Evolutionary conservation across 1,140 invertebrate species (phyloP), one percentile per base, ranked within the genome.

Genomic region (Brachionus plicatilis): DNA sequence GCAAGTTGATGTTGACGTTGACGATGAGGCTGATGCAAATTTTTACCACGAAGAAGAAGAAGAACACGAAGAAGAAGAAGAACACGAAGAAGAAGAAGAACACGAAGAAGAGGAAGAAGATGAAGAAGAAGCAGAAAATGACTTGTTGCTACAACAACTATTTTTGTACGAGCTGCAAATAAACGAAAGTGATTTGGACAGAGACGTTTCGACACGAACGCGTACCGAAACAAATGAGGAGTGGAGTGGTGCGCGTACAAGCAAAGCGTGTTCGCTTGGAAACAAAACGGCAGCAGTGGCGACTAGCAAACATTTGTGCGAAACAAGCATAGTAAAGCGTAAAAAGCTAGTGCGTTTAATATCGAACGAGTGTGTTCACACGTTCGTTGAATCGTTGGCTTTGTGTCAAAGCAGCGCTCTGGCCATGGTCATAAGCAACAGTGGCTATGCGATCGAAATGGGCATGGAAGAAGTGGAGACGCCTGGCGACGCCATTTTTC

Each of bases 161-260:
- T 82, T 82, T 68, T 41, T 68, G n/a, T 82, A 60, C 41, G 79
- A 82, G 45, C 43, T 65, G 43, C 79, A 82, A 65, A 60, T 80
- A 65, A 72, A 41, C 9, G 68, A 76, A 3, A 33, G 11, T 50
- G 72, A 76, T 9, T 20, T 60, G 27, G 20, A 7, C n/a, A n/a
- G n/a, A n/a, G n/a, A n/a, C n/a, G n/a, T n/a, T n/a, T n/a, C n/a
- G n/a, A n/a, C n/a, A n/a, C n/a, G n/a, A n/a, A n/a, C n/a, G n/a
- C n/a, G n/a, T n/a, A n/a, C n/a, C n/a, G n/a, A n/a, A n/a, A n/a
- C n/a, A n/a, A n/a, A n/a, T n/a, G n/a, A n/a, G n/a, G n/a, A n/a
- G n/a, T n/a, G n/a, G n/a, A n/a, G n/a, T n/a, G n/a, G n/a, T n/a
- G 27, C 75, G 2, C 43, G 12, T n/a, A 50, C 41, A n/a, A 78